A percentile compares a stretch with the other conserved stretches of the same genome.
phyloP scores from a whole-genome alignment of 1,140 invertebrate genomes.

The Cotesia glomerata region DNA sequence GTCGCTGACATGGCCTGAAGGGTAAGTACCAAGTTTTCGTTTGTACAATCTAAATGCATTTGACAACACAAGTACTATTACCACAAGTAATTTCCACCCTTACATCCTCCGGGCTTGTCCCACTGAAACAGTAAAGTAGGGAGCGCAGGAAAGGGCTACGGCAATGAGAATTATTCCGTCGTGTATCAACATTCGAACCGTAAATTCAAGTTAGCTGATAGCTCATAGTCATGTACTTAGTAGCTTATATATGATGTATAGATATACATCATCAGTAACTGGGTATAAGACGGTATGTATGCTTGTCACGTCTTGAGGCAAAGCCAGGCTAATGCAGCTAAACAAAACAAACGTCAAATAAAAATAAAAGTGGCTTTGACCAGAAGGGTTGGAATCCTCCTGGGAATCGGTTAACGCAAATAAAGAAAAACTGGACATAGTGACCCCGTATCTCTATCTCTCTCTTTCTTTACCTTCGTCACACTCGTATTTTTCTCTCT shows the following conservation, averaged over 20 bases:
- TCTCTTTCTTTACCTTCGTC: neutral
- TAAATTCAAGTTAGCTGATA: neutral
- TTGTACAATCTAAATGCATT: constrained; percentile 63
- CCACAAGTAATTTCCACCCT: constrained; percentile 27
- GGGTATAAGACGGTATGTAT: neutral
- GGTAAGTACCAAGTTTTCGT: constrained; percentile 53
- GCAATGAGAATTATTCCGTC: neutral
- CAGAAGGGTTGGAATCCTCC: constrained; percentile 37
- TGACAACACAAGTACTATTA: constrained; percentile 57
- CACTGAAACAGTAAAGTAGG: too few relatives aligned
- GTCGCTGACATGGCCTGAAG: constrained; percentile 39
- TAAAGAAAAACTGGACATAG: constrained; percentile 48
- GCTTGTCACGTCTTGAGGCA: neutral
- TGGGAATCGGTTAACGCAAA: constrained; percentile 47
- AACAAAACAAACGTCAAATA: constrained; percentile 33
- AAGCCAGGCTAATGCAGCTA: constrained; percentile 1
- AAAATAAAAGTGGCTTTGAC: constrained; percentile 31
- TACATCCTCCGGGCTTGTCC: neutral
- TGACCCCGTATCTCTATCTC: constrained; percentile 34
- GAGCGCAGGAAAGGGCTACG: too few relatives aligned
- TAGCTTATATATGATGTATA: too few relatives aligned
- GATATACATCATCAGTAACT: neutral
- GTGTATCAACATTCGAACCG: neutral
- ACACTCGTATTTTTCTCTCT: constrained; percentile 22
- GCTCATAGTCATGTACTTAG: too few relatives aligned